Evolutionary conservation across 1,140 invertebrate genomes (phyloP), one percentile per base, ranked within the genome.

Genomic region (Cylas formicarius): DNA sequence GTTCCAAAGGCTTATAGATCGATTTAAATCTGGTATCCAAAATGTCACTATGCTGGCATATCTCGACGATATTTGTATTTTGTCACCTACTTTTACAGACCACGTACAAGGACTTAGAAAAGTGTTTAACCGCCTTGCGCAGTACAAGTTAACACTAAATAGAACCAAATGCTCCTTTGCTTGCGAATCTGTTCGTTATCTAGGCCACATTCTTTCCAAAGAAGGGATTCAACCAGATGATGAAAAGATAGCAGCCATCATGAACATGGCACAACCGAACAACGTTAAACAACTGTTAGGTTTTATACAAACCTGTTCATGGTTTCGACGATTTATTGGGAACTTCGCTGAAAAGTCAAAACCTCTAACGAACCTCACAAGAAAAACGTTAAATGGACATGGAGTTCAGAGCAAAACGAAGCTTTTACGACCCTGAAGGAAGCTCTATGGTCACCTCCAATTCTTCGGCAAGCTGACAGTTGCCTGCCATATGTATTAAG

Each of bases 1-100:
- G 24, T 65, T 69, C 44, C 56, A 67, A 45, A 20, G 60, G 38
- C 3, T 54, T 8, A 66, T 67, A 53, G 52, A 65, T 37, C 44
- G 41, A 2, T 38, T 68, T 10, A 22, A 22, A 9, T 28, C 35
- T 5, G 35, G 35, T 3, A 20, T 38, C 7, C 35, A 20, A 38
- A 23, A 38, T 13, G 11, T 38, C 6, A 20, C 3, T 17, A 9
- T 38, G 6, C 2, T 38, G n/a, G 35, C 17, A 9, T 38, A 22
- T 38, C 11, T 38, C 9, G 21, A 38, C 14, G 35, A 38, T 23
- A 13, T 38, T 6, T n/a, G 22, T 10, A 8, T 38, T n/a, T n/a
- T 38, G 7, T 38, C 21, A 5, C 13, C 35, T 7, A 38, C 21
- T 13, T 38, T 38, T 17, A 6, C 11, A 9, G 21, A 38, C 4